phyloP scores from a whole-genome alignment of 2,797 vertebrate species.

The Hafferia zeledoni region DNA sequence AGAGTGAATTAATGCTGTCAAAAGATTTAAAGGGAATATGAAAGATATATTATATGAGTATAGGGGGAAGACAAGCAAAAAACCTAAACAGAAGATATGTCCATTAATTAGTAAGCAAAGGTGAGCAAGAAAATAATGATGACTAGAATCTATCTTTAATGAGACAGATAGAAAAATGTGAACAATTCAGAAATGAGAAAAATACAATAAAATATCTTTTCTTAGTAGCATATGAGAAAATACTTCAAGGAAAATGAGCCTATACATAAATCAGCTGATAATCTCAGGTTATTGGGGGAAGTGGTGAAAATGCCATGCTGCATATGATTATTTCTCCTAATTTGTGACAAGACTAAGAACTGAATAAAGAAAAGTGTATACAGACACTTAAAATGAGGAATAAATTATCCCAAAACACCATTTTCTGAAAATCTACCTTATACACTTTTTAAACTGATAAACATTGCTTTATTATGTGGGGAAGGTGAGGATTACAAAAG shows the following conservation, averaged over 20 bases:
- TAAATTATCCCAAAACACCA: background rate
- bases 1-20: conserved; percentile 19
- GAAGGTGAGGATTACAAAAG: background rate
- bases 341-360: background rate
- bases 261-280: background rate
- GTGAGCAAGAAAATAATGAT: conserved; percentile 15
- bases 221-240: background rate
- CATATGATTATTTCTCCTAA: background rate
- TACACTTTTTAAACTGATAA: background rate
- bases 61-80: background rate
- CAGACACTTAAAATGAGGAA: background rate
- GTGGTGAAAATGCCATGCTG: background rate
- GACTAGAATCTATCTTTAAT: conserved; percentile 13
- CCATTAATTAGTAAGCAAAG: conserved; percentile 44
- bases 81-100: background rate
- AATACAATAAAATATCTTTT: background rate
- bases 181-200: background rate
- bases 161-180: background rate
- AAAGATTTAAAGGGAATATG: conserved; percentile 25
- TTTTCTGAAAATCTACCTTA: background rate
- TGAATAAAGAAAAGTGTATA: background rate
- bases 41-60: background rate
- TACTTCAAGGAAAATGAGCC: background rate
- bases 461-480: rapidly evolving
- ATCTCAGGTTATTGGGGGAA: background rate